These are phyloP conservation scores for Hafferia zeledoni DNA, from an alignment of 2,797 vertebrate species.

Conservation along the genomic window DNA sequence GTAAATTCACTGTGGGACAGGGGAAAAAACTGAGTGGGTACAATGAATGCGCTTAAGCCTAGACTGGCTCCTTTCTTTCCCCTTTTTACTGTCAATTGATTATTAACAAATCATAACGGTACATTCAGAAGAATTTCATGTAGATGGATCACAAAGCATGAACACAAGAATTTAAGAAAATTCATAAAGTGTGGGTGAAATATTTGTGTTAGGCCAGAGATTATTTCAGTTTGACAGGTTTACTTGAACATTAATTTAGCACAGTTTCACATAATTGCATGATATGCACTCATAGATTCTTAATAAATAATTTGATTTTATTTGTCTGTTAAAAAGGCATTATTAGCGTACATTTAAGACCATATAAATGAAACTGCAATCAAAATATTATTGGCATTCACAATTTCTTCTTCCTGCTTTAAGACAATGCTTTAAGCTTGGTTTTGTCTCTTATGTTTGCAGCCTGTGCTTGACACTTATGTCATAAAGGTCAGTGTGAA, in stretches of 20 bases:
- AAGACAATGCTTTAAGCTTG: constrained; percentile 52
- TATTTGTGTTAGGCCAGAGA: not conserved
- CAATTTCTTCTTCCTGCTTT: constrained; percentile 56
- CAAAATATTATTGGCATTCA: constrained; percentile 38
- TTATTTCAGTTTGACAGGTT: not conserved
- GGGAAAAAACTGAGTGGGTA: not conserved
- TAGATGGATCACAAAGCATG: not conserved
- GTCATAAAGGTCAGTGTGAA: not conserved
- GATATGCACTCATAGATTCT: not conserved
- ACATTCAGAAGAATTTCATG: not conserved
- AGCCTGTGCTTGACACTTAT: not conserved
- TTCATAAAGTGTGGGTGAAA: not conserved
- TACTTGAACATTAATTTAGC: not conserved
- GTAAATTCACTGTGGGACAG: not conserved
- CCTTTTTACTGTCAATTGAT: not conserved
- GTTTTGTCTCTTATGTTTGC: constrained; percentile 30
- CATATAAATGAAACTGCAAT: constrained; percentile 40
- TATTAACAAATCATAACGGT: not conserved
- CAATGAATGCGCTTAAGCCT: not conserved
- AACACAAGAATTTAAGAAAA: not conserved
- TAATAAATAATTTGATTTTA: constrained; percentile 58
- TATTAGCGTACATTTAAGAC: constrained; percentile 46
- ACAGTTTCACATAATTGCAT: not conserved
- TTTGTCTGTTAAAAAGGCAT: constrained; percentile 51
- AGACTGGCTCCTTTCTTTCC: not conserved